These are phyloP conservation scores for Excalfactoria chinensis DNA, from an alignment of 2,113 vertebrate species.

Conservation along the genomic window DNA sequence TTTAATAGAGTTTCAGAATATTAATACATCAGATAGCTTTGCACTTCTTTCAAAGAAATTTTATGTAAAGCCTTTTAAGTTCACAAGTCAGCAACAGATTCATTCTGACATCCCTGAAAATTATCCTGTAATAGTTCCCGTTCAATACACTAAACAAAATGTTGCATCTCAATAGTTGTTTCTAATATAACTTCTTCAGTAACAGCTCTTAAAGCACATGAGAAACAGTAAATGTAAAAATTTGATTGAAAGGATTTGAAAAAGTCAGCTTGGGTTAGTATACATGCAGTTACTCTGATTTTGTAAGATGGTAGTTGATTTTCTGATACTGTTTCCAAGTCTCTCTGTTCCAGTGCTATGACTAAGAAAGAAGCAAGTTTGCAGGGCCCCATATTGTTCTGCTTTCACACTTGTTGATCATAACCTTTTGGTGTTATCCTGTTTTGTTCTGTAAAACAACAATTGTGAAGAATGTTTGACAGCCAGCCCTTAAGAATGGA, in stretches of 20 bases:
- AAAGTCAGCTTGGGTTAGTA: neutral
- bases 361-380: neutral
- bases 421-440: neutral
- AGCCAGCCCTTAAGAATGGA: neutral
- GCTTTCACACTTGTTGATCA: neutral
- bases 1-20: neutral
- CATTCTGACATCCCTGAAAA: neutral
- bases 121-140: neutral
- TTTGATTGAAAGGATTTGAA: neutral
- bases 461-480: neutral
- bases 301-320: neutral
- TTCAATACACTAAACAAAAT: neutral
- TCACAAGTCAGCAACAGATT: neutral
- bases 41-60: neutral
- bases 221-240: neutral
- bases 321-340: neutral
- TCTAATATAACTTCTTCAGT: neutral
- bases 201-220: neutral
- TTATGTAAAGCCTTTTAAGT: neutral
- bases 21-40: neutral
- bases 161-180: neutral
- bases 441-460: neutral
- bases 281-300: neutral
- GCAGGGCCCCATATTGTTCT: neutral
- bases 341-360: neutral